Percentiles rank a stretch among this genome's conserved stretches.
phyloP scores from a whole-genome alignment of 2,113 vertebrate species.

The Penelope pileata region DNA sequence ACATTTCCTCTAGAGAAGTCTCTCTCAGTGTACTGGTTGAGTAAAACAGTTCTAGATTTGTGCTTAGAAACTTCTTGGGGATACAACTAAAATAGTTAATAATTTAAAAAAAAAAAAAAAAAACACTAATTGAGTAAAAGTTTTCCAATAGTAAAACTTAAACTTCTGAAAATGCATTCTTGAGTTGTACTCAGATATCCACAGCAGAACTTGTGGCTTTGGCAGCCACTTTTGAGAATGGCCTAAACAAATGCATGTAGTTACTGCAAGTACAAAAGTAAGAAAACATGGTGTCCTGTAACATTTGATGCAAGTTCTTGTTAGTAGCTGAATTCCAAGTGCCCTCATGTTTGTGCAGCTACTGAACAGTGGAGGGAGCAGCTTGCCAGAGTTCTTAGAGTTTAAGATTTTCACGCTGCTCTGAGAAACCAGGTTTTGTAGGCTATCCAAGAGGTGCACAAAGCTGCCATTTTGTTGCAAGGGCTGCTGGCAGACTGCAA shows the following conservation, averaged over 20 bases:
- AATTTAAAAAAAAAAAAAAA: background rate
- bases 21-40: background rate
- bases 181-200: background rate
- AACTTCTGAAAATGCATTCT: background rate
- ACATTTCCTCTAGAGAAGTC: background rate
- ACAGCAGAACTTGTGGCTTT: background rate
- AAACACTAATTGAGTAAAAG: background rate
- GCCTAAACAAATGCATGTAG: background rate
- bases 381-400: background rate
- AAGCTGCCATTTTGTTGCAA: background rate
- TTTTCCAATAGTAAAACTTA: background rate
- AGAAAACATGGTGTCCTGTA: background rate
- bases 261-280: background rate
- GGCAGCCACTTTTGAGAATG: background rate
- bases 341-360: background rate
- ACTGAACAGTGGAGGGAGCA: background rate
- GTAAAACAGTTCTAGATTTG: background rate
- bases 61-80: background rate
- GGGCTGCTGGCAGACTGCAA: fast-evolving
- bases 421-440: background rate
- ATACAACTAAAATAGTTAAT: background rate
- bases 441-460: background rate
- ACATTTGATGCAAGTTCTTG: background rate
- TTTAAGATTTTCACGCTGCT: background rate
- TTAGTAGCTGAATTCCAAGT: background rate